Base-by-base conservation (phyloP, 2,113 vertebrate species). In the Indicator indicator region DNA sequence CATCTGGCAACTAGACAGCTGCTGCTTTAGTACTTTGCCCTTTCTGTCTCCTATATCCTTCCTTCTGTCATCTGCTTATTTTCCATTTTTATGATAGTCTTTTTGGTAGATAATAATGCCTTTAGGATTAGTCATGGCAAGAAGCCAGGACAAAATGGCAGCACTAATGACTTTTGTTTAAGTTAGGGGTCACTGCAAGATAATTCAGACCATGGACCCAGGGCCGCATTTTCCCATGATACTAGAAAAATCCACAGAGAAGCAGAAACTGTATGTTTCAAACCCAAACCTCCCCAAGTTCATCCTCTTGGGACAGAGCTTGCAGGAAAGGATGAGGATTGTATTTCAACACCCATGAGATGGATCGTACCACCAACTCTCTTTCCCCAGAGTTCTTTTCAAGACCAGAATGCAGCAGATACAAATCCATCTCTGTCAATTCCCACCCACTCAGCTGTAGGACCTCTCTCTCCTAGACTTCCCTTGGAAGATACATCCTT, bases 21-120 rank as follows among this genome's bases (percentile, higher is more conserved):
- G 94, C 78, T 95, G 68, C 50, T 89, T 95, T 76, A 93, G 89
- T 84, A 89, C 68, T 92, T 88, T 88, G 87, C 84, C 89, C 91
- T 87, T 87, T 91, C 72, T 83, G 54, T 93, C 81, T 75, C 60
- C n/a, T 32, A 92, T 91, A 95, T 95, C 91, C 87, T 86, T 64
- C 60, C 33, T 83, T 81, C 85, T 95, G 89, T 97, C 93, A 94
- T 95, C 89, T 96, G 91, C 81, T 93, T 95, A 82, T 95, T 95
- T 93, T 95, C 87, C 84, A 83, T 91, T 95, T 95, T 94, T 95
- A 91, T 74, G 1, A 80, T 93, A 89, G 13, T 93, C 27, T 63
- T 78, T 89, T 71, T 83, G 23, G 73, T 88, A 95, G 85, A 86
- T 93, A 95, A 80, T 86, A 90, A 91, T 75, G 88, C 72, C 93